A percentile compares a stretch with the other conserved stretches of the same genome.
These are phyloP conservation scores for Strongylocentrotus purpuratus DNA, from an alignment of 35 echinoderm and acorn worm genomes.

Conservation along the genomic window DNA sequence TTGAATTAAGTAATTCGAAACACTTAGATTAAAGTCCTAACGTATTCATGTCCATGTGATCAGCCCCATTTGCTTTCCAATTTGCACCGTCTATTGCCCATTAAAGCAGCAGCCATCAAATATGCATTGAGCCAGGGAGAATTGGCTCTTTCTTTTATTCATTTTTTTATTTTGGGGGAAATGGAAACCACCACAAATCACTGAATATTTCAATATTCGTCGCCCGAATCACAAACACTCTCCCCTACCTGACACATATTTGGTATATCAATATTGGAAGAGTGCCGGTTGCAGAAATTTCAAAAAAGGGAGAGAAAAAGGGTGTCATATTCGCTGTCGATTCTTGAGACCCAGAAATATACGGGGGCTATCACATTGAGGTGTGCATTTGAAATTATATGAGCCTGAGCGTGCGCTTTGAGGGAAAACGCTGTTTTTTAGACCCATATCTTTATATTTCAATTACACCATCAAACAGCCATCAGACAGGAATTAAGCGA, in stretches of 20 bases:
- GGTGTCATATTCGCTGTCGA: background rate
- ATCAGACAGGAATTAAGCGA: background rate
- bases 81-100: background rate
- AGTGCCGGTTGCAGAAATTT: background rate
- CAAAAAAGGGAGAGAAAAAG: background rate
- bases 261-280: background rate
- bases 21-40: no score
- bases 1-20: no score
- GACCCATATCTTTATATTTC: background rate
- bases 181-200: background rate
- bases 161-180: background rate
- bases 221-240: background rate
- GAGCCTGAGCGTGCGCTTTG: background rate
- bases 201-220: background rate
- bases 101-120: background rate
- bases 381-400: background rate
- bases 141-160: background rate
- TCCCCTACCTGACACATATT: background rate
- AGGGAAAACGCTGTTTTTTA: background rate
- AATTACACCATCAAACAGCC: background rate
- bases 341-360: background rate
- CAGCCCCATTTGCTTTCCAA: background rate
- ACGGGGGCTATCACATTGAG: no score
- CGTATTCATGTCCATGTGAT: background rate
- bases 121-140: background rate